phyloP scores from a whole-genome alignment of 2,113 vertebrate genomes.

The Poecile atricapillus region DNA sequence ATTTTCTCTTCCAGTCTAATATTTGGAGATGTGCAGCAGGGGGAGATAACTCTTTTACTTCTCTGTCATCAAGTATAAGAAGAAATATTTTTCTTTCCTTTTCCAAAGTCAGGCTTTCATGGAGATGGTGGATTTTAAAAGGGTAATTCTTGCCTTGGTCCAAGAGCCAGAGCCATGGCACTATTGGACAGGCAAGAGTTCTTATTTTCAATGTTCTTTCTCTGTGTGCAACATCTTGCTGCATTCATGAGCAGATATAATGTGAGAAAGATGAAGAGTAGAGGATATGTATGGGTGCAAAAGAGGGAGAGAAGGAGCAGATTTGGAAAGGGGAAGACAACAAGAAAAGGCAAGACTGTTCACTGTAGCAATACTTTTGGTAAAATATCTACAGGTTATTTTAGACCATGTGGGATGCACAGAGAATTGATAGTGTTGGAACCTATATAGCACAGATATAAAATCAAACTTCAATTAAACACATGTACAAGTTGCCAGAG shows the following conservation, averaged over 20 bases:
- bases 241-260: not conserved
- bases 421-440: not conserved
- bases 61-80: not conserved
- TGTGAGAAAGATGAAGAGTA: not conserved
- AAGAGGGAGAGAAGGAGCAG: not conserved
- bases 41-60: not conserved
- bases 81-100: not conserved
- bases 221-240: not conserved
- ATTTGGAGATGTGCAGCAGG: not conserved
- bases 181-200: not conserved
- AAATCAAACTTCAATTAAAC: not conserved
- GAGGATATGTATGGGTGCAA: not conserved
- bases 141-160: not conserved
- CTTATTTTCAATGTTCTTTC: not conserved
- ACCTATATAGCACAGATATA: not conserved
- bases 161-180: not conserved
- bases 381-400: not conserved
- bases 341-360: not conserved
- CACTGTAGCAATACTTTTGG: not conserved
- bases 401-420: not conserved
- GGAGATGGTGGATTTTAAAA: not conserved
- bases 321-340: not conserved
- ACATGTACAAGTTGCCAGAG: not conserved
- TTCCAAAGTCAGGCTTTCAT: not conserved
- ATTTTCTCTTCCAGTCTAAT: not conserved